Conservation (phyloP, 2,113 vertebrate genomes). For the Callopanchax toddi region DNA sequence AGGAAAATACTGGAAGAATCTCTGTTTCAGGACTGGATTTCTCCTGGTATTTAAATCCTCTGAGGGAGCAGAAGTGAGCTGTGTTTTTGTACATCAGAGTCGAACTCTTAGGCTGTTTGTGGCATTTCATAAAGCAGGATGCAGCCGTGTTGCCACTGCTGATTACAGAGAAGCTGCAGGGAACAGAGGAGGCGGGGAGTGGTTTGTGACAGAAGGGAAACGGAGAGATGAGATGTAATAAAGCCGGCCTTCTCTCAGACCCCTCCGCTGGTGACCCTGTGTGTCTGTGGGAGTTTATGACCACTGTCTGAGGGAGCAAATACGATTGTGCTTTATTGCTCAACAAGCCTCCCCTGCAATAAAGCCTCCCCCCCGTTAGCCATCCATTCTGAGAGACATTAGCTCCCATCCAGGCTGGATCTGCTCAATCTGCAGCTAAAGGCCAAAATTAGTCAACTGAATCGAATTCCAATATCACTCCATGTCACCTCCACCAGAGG, state of each 20-base stretch:
- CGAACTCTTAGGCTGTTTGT: slow-evolving; percentile 25
- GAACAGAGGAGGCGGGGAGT: slow-evolving; percentile 38
- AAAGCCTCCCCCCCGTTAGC: slow-evolving; percentile 45
- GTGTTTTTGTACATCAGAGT: slow-evolving; percentile 15
- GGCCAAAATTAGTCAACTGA: slow-evolving; percentile 65
- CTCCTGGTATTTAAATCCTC: slow-evolving; percentile 26
- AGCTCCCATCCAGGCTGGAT: slow-evolving; percentile 55
- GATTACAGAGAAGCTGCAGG: slow-evolving; percentile 53
- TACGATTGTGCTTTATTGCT: slow-evolving; percentile 77
- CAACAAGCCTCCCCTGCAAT: slow-evolving; percentile 69
- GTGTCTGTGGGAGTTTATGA: slow-evolving; percentile 67
- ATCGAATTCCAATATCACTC: slow-evolving; percentile 53
- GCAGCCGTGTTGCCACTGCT: slow-evolving; percentile 49
- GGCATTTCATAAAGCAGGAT: slow-evolving; percentile 65
- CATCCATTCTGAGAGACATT: slow-evolving; percentile 58
- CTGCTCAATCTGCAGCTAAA: slow-evolving; percentile 64
- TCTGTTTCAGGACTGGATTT: slow-evolving; percentile 4
- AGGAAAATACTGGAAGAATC: slow-evolving; percentile 20
- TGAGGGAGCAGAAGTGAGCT: slow-evolving; percentile 8
- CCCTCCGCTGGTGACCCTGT: slow-evolving; percentile 52
- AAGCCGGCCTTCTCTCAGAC: slow-evolving; percentile 40
- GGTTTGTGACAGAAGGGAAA: slow-evolving; percentile 18
- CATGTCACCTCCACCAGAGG: slow-evolving; percentile 48
- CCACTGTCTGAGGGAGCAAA: slow-evolving; percentile 62
- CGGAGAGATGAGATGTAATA: slow-evolving; percentile 51